Percentiles rank a stretch among this genome's conserved stretches.
These are phyloP conservation scores for Cryptus viduatorius DNA, from an alignment of 2,888 invertebrate genomes.

Conservation along the genomic window DNA sequence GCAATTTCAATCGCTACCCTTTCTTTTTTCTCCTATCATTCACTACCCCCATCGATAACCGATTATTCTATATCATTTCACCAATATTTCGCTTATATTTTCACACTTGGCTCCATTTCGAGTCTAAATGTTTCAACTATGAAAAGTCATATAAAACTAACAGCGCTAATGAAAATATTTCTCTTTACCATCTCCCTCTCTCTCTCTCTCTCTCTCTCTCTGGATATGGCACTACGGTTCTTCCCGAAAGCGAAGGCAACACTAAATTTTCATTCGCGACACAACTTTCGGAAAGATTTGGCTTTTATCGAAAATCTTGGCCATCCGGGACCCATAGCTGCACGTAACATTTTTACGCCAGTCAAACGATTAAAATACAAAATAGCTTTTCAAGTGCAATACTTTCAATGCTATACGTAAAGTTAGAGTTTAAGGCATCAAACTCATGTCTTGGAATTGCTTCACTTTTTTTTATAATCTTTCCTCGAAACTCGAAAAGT, in stretches of 20 bases:
- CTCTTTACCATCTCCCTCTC: conserved; percentile 12
- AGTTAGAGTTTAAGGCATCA: no score
- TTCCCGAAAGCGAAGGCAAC: background rate
- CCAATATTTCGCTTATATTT: background rate
- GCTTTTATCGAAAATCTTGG: background rate
- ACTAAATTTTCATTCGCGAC: background rate
- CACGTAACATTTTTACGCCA: background rate
- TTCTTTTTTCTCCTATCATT: background rate
- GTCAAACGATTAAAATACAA: background rate
- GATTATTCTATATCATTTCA: background rate
- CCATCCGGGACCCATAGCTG: no score
- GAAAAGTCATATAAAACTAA: conserved; percentile 22
- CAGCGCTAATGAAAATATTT: conserved; percentile 51
- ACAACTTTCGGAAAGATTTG: background rate
- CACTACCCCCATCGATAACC: background rate
- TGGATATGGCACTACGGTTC: background rate
- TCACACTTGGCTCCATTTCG: background rate
- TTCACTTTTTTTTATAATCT: background rate
- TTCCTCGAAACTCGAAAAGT: background rate
- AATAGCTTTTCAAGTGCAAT: background rate
- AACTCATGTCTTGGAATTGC: no score
- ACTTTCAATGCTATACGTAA: no score
- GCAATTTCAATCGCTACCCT: conserved; percentile 54
- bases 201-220: no score
- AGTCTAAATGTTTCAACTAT: conserved; percentile 45